These are phyloP conservation scores for Anthopleura xanthogrammica DNA, from an alignment of 92 coral and sea anemone species.

Conservation along the genomic window DNA sequence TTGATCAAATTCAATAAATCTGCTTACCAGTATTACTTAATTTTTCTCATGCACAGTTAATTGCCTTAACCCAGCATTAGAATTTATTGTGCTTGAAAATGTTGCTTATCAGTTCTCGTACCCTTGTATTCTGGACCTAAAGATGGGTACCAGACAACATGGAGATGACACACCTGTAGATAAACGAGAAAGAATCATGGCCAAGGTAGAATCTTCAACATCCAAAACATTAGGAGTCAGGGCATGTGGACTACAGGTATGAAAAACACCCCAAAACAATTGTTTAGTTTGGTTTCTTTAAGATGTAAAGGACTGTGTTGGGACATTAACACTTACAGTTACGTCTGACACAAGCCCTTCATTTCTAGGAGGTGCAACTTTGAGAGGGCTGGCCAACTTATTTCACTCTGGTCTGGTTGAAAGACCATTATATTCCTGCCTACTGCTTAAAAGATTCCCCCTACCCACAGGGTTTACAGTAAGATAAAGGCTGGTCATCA, in stretches of 20 bases:
- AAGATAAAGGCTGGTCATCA: no score
- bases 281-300: no score
- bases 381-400: no score
- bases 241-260: conserved; percentile 94
- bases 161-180: conserved; percentile 87
- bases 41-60: background rate
- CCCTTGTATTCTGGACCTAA: conserved; percentile 92
- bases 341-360: no score
- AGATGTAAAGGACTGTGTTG: no score
- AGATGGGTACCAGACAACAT: conserved; percentile 96
- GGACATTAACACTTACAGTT: no score
- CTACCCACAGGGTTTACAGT: no score
- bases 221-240: conserved; percentile 93
- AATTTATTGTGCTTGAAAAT: conserved; percentile 88
- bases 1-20: background rate
- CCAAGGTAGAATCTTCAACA: conserved; percentile 77
- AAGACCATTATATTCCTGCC: no score
- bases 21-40: background rate
- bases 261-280: background rate
- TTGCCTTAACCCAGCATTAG: conserved; percentile 58
- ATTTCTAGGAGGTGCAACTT: no score
- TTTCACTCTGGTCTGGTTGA: no score
- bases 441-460: no score
- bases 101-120: conserved; percentile 67
- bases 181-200: conserved; percentile 68